Base-by-base conservation (phyloP, 2,113 vertebrate genomes). In the Labeo catla region DNA sequence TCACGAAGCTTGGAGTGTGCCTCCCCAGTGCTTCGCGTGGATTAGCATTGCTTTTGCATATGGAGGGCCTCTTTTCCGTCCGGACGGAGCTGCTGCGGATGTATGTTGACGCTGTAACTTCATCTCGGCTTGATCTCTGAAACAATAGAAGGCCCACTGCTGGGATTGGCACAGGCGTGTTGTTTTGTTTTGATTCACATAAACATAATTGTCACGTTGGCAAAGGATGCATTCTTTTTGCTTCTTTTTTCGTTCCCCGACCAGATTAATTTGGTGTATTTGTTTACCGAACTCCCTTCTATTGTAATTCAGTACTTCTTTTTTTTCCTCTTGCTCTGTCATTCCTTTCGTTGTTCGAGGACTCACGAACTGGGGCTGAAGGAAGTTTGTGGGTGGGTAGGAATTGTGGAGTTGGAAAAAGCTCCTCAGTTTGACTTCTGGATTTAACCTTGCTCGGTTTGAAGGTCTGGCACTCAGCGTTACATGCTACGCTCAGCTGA, bases 351-450 rank as follows among this genome's bases (percentile, higher is more conserved):
- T 84, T 70, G 61, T 81, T 70, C 21, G 47, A 54, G 23, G 65
- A 81, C 39, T 83, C 70, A 78, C 79, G 88, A 91, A 90, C 87
- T 88, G 89, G 88, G 88, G 61, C 83, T 90, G 90, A 91, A 92
- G 90, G 91, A 94, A 90, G 91, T 92, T 91, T 87, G 91, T 92
- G 93, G 93, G 93, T 92, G 91, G 91, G 83, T 89, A 92, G 90
- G 92, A 95, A 94, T 94, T 93, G 87, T 91, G 90, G 88, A 87
- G 91, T 89, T 80, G 92, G 91, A 92, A 93, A 93, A 88, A 72
- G 81, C 92, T 91, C 91, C 90, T 89, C 89, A 87, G 90, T 93
- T 91, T 93, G 91, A 94, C 92, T 83, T 83, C 34, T 52, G 81
- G 49, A 57, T 83, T 83, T 54, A 72, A 50, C 81, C 34, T 83